A percentile compares a stretch with the other conserved stretches of the same genome.
Conservation (phyloP, 1,140 invertebrate species). For the Augochlora pura region DNA sequence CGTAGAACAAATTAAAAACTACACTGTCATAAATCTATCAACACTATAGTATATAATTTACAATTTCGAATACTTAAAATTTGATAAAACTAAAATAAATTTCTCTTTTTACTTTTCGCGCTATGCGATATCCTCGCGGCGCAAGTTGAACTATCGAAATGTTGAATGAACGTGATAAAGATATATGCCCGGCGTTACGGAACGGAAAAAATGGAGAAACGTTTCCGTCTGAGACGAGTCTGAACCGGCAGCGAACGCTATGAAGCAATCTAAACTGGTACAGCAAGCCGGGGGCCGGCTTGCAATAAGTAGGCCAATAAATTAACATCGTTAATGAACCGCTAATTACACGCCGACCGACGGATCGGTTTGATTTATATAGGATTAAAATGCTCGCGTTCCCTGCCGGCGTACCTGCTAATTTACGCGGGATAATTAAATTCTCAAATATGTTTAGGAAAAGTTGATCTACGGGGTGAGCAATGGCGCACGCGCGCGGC, state of each 20-base stretch:
- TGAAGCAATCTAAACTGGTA: conserved; percentile 11
- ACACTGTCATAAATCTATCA: too few relatives aligned
- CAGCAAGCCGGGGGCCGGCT: background rate
- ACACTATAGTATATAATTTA: too few relatives aligned
- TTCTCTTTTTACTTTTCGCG: background rate
- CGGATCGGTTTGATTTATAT: conserved; percentile 70
- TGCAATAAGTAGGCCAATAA: conserved; percentile 66
- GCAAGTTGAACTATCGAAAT: background rate
- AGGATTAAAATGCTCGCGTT: conserved; percentile 17
- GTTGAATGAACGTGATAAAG: background rate
- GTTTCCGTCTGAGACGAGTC: background rate
- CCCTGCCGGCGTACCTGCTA: background rate
- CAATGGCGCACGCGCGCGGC: background rate
- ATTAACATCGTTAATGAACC: conserved; percentile 68
- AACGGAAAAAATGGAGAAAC: conserved; percentile 3
- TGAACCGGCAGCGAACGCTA: background rate
- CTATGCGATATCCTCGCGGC: too few relatives aligned
- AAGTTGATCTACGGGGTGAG: background rate
- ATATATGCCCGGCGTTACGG: too few relatives aligned
- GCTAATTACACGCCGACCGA: conserved; percentile 64
- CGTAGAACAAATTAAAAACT: too few relatives aligned
- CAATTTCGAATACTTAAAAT: too few relatives aligned
- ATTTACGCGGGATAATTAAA: background rate
- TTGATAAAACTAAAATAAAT: background rate
- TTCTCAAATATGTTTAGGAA: background rate